Conservation (phyloP, 2,888 invertebrate genomes). For the Dascillus cervinus region DNA sequence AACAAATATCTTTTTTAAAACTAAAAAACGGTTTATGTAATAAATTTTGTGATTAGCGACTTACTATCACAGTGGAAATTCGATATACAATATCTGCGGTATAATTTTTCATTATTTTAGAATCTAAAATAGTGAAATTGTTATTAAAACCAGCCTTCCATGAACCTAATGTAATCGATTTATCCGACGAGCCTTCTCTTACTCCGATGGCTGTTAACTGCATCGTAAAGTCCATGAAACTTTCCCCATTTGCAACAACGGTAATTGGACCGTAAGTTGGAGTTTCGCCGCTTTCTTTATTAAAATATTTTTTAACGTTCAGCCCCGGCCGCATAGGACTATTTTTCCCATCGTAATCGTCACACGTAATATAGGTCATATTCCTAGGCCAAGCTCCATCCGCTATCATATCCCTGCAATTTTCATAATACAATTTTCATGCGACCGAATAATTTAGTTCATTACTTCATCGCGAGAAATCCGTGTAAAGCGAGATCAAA, state of each 20-base stretch:
- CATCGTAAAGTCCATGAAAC: slow-evolving; percentile 69
- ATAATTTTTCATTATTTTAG: slow-evolving; percentile 62
- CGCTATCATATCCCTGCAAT: slow-evolving; percentile 57
- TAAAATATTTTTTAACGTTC: slow-evolving; percentile 61
- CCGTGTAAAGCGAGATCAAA: slow-evolving; percentile 74
- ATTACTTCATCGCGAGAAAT: slow-evolving; percentile 66
- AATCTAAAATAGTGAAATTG: slow-evolving; percentile 56
- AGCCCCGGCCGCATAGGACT: slow-evolving; percentile 61
- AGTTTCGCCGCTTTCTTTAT: slow-evolving; percentile 52
- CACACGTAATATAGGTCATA: slow-evolving; percentile 67
- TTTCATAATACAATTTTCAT: not conserved
- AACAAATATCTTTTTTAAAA: slow-evolving; percentile 1
- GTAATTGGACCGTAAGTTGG: slow-evolving; percentile 64
- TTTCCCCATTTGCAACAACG: slow-evolving; percentile 60
- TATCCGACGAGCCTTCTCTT: slow-evolving; percentile 64
- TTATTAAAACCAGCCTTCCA: slow-evolving; percentile 73
- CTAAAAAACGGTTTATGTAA: not conserved
- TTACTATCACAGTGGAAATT: slow-evolving; percentile 76
- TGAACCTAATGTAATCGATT: slow-evolving; percentile 61
- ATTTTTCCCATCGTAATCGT: slow-evolving; percentile 70
- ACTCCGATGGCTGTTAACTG: slow-evolving; percentile 64
- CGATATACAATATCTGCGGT: slow-evolving; percentile 79
- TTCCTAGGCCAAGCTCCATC: slow-evolving; percentile 67
- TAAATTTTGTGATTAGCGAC: slow-evolving; percentile 26
- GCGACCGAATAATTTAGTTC: slow-evolving; percentile 3